Conservation (phyloP, 2,113 vertebrate genomes). For the Physeter macrocephalus region DNA sequence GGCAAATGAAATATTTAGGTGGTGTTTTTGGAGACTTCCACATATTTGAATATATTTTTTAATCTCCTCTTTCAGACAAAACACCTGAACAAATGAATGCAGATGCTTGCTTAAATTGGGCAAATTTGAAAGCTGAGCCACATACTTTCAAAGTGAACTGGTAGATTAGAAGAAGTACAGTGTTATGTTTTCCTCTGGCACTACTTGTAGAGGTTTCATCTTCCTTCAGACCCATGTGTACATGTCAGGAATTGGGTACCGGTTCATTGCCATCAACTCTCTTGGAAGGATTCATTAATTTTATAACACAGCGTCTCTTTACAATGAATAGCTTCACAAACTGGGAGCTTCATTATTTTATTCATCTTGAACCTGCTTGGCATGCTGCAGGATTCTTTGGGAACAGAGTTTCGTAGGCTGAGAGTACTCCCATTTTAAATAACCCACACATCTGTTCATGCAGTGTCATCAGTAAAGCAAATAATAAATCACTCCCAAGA, state of each 20-base stretch:
- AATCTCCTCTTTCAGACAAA: constrained; percentile 47
- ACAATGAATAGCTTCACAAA: constrained; percentile 48
- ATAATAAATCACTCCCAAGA: constrained; percentile 38
- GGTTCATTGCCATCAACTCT: constrained; percentile 51
- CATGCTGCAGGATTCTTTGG: constrained; percentile 45
- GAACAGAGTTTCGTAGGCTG: constrained; percentile 43
- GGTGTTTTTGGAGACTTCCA: constrained; percentile 11
- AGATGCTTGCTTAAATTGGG: constrained; percentile 40
- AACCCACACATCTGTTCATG: constrained; percentile 38
- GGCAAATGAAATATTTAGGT: constrained; percentile 42
- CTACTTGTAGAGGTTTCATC: constrained; percentile 38
- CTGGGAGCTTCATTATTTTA: constrained; percentile 42
- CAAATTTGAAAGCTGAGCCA: constrained; percentile 48
- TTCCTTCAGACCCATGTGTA: constrained; percentile 37
- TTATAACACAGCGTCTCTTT: constrained; percentile 61
- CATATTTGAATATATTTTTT: constrained; percentile 35
- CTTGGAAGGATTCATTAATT: constrained; percentile 71
- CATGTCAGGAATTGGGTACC: constrained; percentile 58
- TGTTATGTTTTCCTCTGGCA: constrained; percentile 51
- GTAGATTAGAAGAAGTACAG: constrained; percentile 51
- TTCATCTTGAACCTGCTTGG: constrained; percentile 25
- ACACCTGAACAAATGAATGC: constrained; percentile 51
- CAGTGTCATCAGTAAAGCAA: constrained; percentile 44
- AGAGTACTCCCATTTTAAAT: constrained; percentile 41
- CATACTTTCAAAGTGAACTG: constrained; percentile 51